Evolutionary conservation across 2,113 vertebrate species (phyloP).

Genomic region (Marmota monax): DNA sequence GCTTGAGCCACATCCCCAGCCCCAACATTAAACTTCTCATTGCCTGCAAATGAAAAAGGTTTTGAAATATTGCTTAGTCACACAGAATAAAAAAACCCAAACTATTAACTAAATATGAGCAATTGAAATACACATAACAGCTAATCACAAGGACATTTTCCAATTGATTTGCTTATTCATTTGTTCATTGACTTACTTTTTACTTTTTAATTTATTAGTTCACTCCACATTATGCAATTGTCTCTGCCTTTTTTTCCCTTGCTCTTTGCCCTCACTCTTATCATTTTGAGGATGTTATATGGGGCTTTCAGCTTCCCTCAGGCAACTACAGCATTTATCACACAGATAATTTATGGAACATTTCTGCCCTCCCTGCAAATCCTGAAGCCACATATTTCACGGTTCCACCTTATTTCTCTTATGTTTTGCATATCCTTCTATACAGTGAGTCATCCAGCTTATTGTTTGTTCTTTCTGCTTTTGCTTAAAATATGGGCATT

Average conservation of each 20-base stretch:
- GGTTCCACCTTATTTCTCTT: not conserved
- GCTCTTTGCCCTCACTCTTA: not conserved
- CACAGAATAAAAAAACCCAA: not conserved
- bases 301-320: not conserved
- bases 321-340: fast-evolving
- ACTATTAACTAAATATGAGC: not conserved
- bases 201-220: not conserved
- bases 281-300: not conserved
- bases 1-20: no score
- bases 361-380: not conserved
- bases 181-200: not conserved
- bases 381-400: not conserved
- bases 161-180: not conserved
- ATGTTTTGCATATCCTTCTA: not conserved
- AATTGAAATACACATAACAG: not conserved
- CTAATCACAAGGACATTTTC: not conserved
- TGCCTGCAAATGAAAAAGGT: not conserved
- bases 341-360: not conserved
- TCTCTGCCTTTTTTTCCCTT: not conserved
- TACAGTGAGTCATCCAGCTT: not conserved
- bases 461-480: not conserved
- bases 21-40: not conserved
- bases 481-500: not conserved
- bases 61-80: not conserved
- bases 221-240: not conserved